phyloP scores from a whole-genome alignment of 1,140 invertebrate species.

The Nebria ingens region DNA sequence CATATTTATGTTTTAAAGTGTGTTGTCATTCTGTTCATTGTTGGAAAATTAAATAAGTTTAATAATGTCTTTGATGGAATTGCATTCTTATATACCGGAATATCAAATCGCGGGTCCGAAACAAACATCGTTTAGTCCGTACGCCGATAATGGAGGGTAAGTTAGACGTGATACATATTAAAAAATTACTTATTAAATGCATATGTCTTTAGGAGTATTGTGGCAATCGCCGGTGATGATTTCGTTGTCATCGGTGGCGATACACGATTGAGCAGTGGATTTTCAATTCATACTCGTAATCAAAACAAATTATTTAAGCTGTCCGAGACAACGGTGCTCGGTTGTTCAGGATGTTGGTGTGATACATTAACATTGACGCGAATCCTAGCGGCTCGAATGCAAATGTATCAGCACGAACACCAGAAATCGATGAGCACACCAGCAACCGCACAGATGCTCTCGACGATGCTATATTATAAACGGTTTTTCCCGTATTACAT shows the following conservation, averaged over 20 bases:
- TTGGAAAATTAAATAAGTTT: neutral
- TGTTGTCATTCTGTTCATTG: neutral
- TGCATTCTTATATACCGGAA: neutral
- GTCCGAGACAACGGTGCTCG: slow-evolving; percentile 75
- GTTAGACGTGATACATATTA: slow-evolving; percentile 14
- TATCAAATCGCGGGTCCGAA: slow-evolving; percentile 40
- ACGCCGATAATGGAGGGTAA: slow-evolving; percentile 68
- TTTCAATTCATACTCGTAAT: slow-evolving; percentile 77
- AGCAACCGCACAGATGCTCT: slow-evolving; percentile 89
- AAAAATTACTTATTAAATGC: slow-evolving; percentile 14
- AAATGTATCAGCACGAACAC: slow-evolving; percentile 95
- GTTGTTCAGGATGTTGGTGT: slow-evolving; percentile 91
- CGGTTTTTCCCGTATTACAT: slow-evolving; percentile 99
- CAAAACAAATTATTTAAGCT: slow-evolving; percentile 77
- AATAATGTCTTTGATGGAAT: neutral
- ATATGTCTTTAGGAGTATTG: slow-evolving; percentile 53
- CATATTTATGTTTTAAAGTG: too few species aligned
- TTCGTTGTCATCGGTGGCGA: slow-evolving; percentile 82
- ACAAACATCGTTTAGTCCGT: slow-evolving; percentile 57
- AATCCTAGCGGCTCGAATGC: slow-evolving; percentile 73
- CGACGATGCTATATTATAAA: slow-evolving; percentile 92
- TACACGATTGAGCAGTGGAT: slow-evolving; percentile 85
- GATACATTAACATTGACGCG: slow-evolving; percentile 90
- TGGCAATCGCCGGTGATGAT: slow-evolving; percentile 88
- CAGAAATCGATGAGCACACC: slow-evolving; percentile 86